These are phyloP conservation scores for Masnerella sp. DNA, from an alignment of 2,888 invertebrate genomes.

Conservation along the genomic window DNA sequence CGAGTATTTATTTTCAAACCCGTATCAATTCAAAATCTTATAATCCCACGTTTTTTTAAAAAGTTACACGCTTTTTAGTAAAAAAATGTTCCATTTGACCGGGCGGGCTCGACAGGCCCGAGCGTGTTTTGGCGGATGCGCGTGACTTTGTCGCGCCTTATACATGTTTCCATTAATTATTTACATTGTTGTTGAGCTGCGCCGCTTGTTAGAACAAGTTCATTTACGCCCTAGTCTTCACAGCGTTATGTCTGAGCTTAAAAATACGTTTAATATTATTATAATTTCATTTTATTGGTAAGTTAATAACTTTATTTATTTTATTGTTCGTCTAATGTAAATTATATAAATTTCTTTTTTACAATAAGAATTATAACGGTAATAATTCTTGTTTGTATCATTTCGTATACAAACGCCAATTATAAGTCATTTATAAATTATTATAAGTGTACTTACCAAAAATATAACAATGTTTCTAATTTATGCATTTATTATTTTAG, in stretches of 20 bases:
- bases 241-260: slow-evolving; percentile 5
- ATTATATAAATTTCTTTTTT: neutral
- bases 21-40: neutral
- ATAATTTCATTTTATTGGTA: slow-evolving; percentile 13
- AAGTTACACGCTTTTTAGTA: neutral
- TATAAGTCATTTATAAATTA: neutral
- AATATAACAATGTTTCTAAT: too few relatives aligned
- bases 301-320: slow-evolving; percentile 3
- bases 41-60: neutral
- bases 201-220: slow-evolving; percentile 4
- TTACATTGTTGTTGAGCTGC: slow-evolving; percentile 3
- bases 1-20: slow-evolving; percentile 1
- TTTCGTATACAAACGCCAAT: neutral
- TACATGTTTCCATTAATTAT: slow-evolving; percentile 8
- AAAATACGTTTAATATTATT: neutral
- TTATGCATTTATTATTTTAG: neutral
- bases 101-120: slow-evolving; percentile 13
- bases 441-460: too few relatives aligned
- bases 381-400: neutral
- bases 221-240: neutral
- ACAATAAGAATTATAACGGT: neutral
- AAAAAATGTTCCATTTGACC: slow-evolving; percentile 6
- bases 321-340: slow-evolving; percentile 9
- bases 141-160: slow-evolving; percentile 4
- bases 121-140: slow-evolving; percentile 1